Evolutionary conservation across 2,113 vertebrate species (phyloP), one percentile per base, ranked within the genome.

Genomic region (Xyliphius kryptos): DNA sequence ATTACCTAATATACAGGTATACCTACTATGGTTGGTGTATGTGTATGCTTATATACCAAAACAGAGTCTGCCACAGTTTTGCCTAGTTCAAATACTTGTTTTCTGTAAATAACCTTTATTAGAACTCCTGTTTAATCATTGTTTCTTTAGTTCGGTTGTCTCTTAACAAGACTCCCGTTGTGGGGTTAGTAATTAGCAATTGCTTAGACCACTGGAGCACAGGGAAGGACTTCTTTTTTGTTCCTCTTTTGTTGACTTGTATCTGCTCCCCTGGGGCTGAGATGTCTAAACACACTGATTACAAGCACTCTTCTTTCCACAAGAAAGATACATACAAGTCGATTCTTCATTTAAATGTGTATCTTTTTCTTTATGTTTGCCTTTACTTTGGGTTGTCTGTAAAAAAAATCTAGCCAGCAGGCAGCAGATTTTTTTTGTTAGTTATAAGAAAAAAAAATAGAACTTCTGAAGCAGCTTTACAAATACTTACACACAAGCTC

Each of bases 141-240:
- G 37, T 66, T n/a, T 9, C 62, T 36, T 50, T 41, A n/a, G n/a
- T 51, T 68, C 75, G 49, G 71, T 53, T 55, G 68, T 70, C 13
- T 62, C 74, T 56, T 68, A 66, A 68, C 61, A 56, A 70, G 58
- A 46, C 74, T 56, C 61, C 59, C 74, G 74, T 79, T 71, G 74
- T 26, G 55, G 55, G 51, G 70, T 69, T 50, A 78, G 66, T 80
- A 84, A 87, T 86, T 85, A 81, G 74, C 46, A 71, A 82, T 82
- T 74, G 75, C 69, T 76, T n/a, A n/a, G n/a, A n/a, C n/a, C n/a
- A n/a, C n/a, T n/a, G 69, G 71, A 49, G 71, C 66, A 77, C 74
- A 76, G 60, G 77, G 70, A 77, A 74, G 69, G 59, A 81, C 79
- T 67, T 50, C 56, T 57, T 73, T 54, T 48, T 51, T 43, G 32